Conservation (phyloP, 1,140 invertebrate species). For the Eriocheir sinensis region DNA sequence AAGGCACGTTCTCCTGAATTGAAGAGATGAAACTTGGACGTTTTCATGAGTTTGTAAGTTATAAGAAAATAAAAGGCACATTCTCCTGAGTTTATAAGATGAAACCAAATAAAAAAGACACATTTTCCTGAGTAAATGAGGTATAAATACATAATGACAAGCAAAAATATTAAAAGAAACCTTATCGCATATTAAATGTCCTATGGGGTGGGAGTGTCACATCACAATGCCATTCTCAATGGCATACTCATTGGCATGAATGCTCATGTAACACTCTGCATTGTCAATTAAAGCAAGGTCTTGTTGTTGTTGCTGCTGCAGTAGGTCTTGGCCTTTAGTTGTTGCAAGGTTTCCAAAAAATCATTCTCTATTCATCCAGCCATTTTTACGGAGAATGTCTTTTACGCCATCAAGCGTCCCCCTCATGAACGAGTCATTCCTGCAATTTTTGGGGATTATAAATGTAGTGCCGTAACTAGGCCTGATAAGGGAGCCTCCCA, state of each 20-base stretch:
- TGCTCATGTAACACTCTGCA: conserved; percentile 27
- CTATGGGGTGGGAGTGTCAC: background rate
- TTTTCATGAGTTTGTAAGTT: background rate
- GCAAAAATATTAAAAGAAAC: background rate
- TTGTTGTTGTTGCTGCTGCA: background rate
- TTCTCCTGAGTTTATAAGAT: background rate
- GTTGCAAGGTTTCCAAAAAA: conserved; percentile 19
- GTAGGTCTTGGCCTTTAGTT: background rate
- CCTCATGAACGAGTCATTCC: conserved; percentile 9
- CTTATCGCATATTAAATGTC: background rate
- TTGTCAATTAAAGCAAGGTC: background rate
- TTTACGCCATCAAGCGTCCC: background rate
- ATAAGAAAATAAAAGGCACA: background rate
- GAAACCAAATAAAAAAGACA: background rate
- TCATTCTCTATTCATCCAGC: background rate
- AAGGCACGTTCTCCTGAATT: too few species aligned
- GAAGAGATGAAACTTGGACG: too few species aligned
- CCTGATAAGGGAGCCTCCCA: too few species aligned
- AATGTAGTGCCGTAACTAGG: too few species aligned
- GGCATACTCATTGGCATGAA: conserved; percentile 27
- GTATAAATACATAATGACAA: background rate
- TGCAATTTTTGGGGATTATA: background rate
- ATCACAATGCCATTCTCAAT: conserved; percentile 11
- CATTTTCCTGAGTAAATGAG: background rate
- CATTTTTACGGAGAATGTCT: background rate